These are phyloP conservation scores for Cosmopolites sordidus DNA, from an alignment of 2,888 invertebrate genomes.

Conservation along the genomic window DNA sequence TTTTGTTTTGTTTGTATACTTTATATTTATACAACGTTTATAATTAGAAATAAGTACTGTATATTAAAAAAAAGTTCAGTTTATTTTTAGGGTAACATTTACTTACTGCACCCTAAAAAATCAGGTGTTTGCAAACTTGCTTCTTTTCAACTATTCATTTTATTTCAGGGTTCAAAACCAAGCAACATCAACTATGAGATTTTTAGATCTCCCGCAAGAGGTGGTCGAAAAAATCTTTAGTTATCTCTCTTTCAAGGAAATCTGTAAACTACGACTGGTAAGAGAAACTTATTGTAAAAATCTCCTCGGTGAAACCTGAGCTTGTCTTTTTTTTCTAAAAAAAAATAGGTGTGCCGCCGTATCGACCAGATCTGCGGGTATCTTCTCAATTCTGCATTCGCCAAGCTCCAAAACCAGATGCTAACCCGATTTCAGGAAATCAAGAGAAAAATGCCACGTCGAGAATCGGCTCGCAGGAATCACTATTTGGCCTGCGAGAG, in stretches of 20 bases:
- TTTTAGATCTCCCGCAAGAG: slow-evolving; percentile 76
- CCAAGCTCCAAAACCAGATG: slow-evolving; percentile 80
- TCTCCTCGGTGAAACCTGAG: too few species aligned
- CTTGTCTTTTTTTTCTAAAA: background rate
- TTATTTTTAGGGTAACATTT: too few species aligned
- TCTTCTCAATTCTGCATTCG: slow-evolving; percentile 80
- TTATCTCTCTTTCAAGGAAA: slow-evolving; percentile 69
- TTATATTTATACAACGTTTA: too few species aligned
- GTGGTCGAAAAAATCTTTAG: slow-evolving; percentile 74
- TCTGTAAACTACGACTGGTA: slow-evolving; percentile 76
- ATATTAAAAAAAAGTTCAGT: too few species aligned
- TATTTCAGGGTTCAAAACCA: slow-evolving; percentile 15
- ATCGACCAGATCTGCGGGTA: slow-evolving; percentile 77
- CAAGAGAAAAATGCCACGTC: slow-evolving; percentile 85
- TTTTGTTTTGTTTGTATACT: too few species aligned
- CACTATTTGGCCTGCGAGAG: slow-evolving; percentile 89
- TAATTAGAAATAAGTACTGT: too few species aligned
- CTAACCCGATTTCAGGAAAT: slow-evolving; percentile 79
- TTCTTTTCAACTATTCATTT: too few species aligned
- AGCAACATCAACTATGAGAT: slow-evolving; percentile 36
- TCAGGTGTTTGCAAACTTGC: too few species aligned
- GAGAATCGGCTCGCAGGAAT: slow-evolving; percentile 85
- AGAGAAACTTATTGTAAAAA: too few species aligned
- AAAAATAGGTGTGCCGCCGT: slow-evolving; percentile 68
- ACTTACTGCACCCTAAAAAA: too few species aligned